Percentiles rank a stretch among this genome's conserved stretches.
These are phyloP conservation scores for Hypocryptadius cinnamomeus DNA, from an alignment of 2,113 vertebrate genomes.

Conservation along the genomic window DNA sequence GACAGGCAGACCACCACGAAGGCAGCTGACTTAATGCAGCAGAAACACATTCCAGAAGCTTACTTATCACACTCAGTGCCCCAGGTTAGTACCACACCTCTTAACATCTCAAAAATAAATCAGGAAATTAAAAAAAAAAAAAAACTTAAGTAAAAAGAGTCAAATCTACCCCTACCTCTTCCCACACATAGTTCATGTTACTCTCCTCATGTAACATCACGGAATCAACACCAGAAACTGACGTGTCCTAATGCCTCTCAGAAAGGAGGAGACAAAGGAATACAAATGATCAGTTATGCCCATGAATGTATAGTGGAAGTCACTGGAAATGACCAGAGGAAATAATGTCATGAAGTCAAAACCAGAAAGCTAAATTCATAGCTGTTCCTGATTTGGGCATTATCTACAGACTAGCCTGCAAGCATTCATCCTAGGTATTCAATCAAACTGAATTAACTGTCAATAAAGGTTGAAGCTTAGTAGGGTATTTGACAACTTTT, in stretches of 20 bases:
- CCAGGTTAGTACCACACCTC: neutral
- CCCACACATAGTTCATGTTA: neutral
- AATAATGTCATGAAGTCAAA: neutral
- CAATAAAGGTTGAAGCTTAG: neutral
- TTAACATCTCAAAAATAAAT: neutral
- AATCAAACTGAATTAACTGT: neutral
- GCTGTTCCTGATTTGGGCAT: neutral
- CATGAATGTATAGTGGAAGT: neutral
- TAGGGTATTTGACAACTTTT: neutral
- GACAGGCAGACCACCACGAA: neutral
- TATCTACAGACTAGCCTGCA: neutral
- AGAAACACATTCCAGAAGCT: neutral
- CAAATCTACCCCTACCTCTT: neutral
- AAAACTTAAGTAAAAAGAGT: neutral
- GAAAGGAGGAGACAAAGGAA: neutral
- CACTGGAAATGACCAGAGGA: neutral
- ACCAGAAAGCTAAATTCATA: neutral
- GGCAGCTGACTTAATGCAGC: neutral
- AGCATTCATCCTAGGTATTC: neutral
- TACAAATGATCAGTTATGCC: neutral
- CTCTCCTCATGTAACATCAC: neutral
- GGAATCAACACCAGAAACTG: neutral
- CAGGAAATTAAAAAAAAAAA: neutral
- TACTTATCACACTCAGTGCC: neutral
- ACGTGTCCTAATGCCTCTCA: neutral